Evolutionary conservation across 2,797 vertebrate genomes (phyloP), one percentile per base, ranked within the genome.

Genomic region (Aphelocoma californica): DNA sequence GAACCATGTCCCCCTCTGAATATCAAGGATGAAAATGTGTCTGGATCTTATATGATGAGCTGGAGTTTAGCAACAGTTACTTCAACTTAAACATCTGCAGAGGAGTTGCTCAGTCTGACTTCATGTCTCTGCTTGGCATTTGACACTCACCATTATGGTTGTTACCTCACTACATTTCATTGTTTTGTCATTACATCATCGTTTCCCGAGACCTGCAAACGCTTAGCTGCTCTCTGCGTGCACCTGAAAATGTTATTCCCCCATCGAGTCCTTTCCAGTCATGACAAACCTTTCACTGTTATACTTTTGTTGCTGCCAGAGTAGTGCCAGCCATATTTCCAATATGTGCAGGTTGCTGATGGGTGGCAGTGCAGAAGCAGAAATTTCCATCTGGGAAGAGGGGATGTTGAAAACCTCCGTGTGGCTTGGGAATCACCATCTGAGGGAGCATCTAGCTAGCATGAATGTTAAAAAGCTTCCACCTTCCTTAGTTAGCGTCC

Each of bases 41-140:
- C 56, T 84, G 60, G 21, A 36, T 10, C 13, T 73, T 53, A 7
- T 14, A 50, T 24, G 19, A 62, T 31, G 26, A 86, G 26, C 34
- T 8, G 9, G 19, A 65, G 2, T 54, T 85, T 71, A 48, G 56
- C 1, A 0, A 18, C 28, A 80, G n/a, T 36, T 87, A 18, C 26
- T 88, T 73, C 48, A 56, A 48, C 20, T 78, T 74, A 57, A 56
- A 50, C 19, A 57, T 45, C 32, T 0, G 0, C 32, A 44, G 54
- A 53, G 51, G 32, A 53, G 44, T 36, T 2, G 1, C 28, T 64
- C 64, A 40, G 34, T 53, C 34, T 53, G 48, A 7, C 44, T 87
- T 36, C 3, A 0, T 7, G 14, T 32, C 36, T 80, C 29, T 83
- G 24, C 26, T 60, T 82, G 75, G 20, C 4, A 0, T n/a, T 26